phyloP scores from a whole-genome alignment of 1,140 invertebrate genomes.

The Sycobia sp. region DNA sequence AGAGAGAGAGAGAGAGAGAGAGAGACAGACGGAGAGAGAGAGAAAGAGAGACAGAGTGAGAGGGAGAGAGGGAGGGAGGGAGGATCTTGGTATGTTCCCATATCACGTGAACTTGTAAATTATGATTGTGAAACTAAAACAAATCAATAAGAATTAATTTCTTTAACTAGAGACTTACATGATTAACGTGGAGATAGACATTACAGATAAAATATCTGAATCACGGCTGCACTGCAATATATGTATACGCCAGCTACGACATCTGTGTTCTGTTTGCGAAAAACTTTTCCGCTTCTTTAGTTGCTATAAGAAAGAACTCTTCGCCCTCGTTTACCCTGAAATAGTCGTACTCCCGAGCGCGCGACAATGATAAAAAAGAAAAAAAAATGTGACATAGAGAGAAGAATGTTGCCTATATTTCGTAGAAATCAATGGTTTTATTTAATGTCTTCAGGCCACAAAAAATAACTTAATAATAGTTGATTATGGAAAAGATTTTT shows the following conservation, averaged over 20 bases:
- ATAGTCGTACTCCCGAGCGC: too few relatives aligned
- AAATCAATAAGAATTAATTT: constrained; percentile 36
- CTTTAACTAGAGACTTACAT: constrained; percentile 29
- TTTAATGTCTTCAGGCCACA: too few relatives aligned
- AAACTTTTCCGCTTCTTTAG: constrained; percentile 9
- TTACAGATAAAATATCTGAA: constrained; percentile 24
- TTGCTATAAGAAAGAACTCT: constrained; percentile 6
- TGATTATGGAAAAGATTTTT: too few relatives aligned
- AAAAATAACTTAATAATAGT: too few relatives aligned
- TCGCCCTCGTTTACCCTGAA: too few relatives aligned
- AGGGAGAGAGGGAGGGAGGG: too few relatives aligned
- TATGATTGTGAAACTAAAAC: constrained; percentile 32
- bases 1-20: too few relatives aligned
- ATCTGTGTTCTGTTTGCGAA: constrained; percentile 17
- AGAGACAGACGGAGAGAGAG: constrained; percentile 23
- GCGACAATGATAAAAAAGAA: too few relatives aligned
- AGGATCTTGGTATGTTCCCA: constrained; percentile 28
- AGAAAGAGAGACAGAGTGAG: too few relatives aligned
- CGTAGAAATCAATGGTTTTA: too few relatives aligned
- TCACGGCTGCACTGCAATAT: neutral
- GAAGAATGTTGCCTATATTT: too few relatives aligned
- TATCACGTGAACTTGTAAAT: constrained; percentile 30
- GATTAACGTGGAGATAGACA: constrained; percentile 20
- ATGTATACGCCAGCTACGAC: neutral
- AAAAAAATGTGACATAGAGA: too few relatives aligned